Conservation (phyloP, 2,113 vertebrate genomes). For the Myrmecobius fasciatus region DNA sequence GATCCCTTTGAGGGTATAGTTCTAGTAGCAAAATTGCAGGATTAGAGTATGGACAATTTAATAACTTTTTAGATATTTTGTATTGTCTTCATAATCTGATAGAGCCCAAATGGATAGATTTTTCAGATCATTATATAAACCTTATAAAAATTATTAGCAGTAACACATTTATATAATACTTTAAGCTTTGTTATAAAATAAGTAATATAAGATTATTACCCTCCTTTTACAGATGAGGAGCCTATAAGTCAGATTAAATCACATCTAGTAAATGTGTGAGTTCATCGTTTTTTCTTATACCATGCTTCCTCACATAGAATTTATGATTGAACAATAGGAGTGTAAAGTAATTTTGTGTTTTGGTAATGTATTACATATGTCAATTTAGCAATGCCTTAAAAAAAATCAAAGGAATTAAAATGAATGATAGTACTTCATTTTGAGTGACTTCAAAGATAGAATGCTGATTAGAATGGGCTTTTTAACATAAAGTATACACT, state of each 20-base stretch:
- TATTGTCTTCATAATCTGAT: not conserved
- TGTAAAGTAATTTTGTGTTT: not conserved
- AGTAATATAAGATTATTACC: not conserved
- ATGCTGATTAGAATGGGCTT: not conserved
- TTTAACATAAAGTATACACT: not conserved
- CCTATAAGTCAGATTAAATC: not conserved
- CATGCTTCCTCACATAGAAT: not conserved
- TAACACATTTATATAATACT: not conserved
- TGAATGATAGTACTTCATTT: not conserved
- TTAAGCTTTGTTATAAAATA: not conserved
- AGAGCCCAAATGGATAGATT: not conserved
- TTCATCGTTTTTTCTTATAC: too few species aligned
- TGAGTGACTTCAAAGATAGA: not conserved
- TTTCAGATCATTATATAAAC: not conserved
- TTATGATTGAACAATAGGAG: not conserved
- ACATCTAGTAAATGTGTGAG: not conserved
- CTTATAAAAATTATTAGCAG: not conserved
- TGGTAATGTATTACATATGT: not conserved
- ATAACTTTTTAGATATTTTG: not conserved
- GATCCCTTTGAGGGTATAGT: not conserved
- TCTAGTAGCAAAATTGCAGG: not conserved
- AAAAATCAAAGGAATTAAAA: not conserved
- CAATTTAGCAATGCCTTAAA: not conserved
- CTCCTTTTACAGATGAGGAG: not conserved
- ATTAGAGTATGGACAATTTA: not conserved